Base-by-base conservation (phyloP, 2,888 invertebrate genomes). In the Noctuana brunneofusca region DNA sequence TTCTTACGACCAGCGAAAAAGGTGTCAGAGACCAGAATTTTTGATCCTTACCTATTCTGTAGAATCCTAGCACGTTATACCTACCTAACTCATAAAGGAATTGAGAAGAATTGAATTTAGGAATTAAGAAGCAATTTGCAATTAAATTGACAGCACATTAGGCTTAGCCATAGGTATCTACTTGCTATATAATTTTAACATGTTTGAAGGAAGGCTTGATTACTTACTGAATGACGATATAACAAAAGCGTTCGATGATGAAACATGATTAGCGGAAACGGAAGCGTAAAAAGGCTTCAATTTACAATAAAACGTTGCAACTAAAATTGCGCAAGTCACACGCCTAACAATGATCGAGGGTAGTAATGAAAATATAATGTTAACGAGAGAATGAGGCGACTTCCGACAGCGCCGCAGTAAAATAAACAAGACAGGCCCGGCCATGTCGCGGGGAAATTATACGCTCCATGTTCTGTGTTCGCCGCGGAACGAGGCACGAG, bases 281-380 rank as follows among this genome's bases (percentile, higher is more conserved):
- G 71, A 72, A 71, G 68, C 67, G 64, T 64, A 64, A 66, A 67
- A 64, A 67, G 63, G 65, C 65, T 69, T 55, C 68, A 73, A 71
- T 72, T 70, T 67, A 66, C 65, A 63, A 64, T 55, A 66, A 65
- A 65, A 60, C 48, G 60, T 38, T 58, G 52, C 18, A 48, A 24
- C 24, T 27, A 46, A 38, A 52, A 60, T 60, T 53, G 43, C 65
- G 76, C 80, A 74, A 83, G 83, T 84, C 82, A 83, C 69, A 63
- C 66, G 64, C 65, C 67, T 70, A 70, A 77, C 80, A 78, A 80
- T 76, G 75, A 64, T 65, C 67, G 71, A 74, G 77, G 76, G 75
- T 76, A 75, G 73, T 73, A 75, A 82, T 77, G 81, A 80, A 81
- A 83, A 85, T 83, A 81, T 80, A 73, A 75, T 71, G 77, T 70